These are phyloP conservation scores for Adelosebastes latens DNA, from an alignment of 2,797 vertebrate genomes.

Conservation along the genomic window DNA sequence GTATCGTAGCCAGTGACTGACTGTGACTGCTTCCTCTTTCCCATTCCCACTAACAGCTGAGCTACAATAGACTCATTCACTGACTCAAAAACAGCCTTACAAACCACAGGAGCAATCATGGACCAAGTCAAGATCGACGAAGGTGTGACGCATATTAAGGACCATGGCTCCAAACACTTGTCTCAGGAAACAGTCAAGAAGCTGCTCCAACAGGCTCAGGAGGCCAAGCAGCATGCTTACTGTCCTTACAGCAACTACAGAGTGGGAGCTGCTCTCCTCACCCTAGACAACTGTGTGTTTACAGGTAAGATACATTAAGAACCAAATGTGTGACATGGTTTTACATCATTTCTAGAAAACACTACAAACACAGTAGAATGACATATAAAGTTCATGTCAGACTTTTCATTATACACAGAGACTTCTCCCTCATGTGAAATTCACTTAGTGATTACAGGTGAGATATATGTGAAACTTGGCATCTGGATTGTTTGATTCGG, in stretches of 20 bases:
- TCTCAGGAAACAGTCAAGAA: constrained; percentile 37
- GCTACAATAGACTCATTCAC: constrained; percentile 20
- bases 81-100: background rate
- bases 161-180: background rate
- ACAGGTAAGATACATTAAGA: constrained; percentile 81
- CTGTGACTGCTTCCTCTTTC: constrained; percentile 16
- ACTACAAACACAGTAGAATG: background rate
- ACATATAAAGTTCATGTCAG: constrained; percentile 9
- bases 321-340: constrained; percentile 6
- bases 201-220: constrained; percentile 74
- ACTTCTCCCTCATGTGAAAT: background rate
- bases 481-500: background rate
- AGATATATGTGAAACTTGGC: background rate
- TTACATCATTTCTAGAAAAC: background rate
- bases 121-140: constrained; percentile 29
- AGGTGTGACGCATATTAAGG: constrained; percentile 11
- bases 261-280: constrained; percentile 91
- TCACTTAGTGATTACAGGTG: background rate
- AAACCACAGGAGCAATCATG: constrained; percentile 46
- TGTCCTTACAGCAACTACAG: constrained; percentile 94
- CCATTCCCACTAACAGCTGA: constrained; percentile 53
- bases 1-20: constrained; percentile 61
- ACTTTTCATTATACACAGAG: background rate
- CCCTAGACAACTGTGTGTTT: constrained; percentile 80
- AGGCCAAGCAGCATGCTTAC: constrained; percentile 88